Percentiles rank a stretch among this genome's conserved stretches.
Conservation (phyloP, 2,113 vertebrate genomes). For the Orthochromis indermauri region DNA sequence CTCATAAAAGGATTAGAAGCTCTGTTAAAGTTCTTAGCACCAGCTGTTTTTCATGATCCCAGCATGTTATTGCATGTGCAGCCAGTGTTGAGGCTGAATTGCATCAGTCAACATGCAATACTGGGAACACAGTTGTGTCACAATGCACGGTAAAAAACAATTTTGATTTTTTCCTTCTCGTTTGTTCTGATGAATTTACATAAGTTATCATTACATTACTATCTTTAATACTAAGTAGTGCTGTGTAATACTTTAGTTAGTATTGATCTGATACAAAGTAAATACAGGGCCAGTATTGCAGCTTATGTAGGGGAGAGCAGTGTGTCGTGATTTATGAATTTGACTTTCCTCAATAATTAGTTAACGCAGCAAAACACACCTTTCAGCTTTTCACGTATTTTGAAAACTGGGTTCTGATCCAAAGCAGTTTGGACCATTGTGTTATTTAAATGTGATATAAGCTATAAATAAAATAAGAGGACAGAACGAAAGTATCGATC, state of each 20-base stretch:
- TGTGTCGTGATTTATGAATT: neutral
- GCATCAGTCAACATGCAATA: neutral
- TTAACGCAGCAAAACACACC: neutral
- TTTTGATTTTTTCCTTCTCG: neutral
- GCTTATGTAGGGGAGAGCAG: neutral
- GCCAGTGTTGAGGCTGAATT: neutral
- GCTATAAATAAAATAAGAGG: neutral
- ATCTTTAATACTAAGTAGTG: neutral
- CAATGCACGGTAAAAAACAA: neutral
- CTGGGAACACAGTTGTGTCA: neutral
- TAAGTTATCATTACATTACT: rapidly evolving
- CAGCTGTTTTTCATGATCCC: neutral
- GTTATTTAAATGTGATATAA: neutral
- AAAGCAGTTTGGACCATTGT: neutral
- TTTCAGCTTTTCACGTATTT: neutral
- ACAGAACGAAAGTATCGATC: rapidly evolving
- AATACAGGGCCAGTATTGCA: neutral
- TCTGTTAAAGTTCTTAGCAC: neutral
- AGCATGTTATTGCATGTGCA: neutral
- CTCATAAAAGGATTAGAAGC: neutral
- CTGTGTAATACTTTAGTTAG: rapidly evolving
- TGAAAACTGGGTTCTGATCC: neutral
- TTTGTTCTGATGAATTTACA: neutral
- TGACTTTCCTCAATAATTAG: neutral
- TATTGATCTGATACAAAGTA: neutral